Conservation (phyloP, 2,888 invertebrate genomes). For the Aquatica leii region DNA sequence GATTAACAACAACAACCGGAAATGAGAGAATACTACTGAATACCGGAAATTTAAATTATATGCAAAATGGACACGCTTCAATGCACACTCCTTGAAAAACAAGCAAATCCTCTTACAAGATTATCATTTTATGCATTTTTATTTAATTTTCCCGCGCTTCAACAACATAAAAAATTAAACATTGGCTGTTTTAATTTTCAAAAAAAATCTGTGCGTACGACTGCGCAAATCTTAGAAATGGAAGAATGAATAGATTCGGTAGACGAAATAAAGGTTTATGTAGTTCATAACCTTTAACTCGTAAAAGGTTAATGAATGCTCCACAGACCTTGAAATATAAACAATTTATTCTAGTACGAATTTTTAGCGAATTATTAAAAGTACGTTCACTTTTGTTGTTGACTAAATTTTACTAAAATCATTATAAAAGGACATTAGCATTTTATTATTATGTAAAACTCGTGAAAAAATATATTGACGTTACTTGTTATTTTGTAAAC, state of each 20-base stretch:
- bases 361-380: constrained; percentile 54
- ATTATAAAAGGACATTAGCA: neutral
- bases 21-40: constrained; percentile 18
- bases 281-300: constrained; percentile 51
- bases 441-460: neutral
- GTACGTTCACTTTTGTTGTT: constrained; percentile 51
- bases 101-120: constrained; percentile 7
- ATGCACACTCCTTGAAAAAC: constrained; percentile 14
- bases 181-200: too few relatives aligned
- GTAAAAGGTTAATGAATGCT: constrained; percentile 61
- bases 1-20: constrained; percentile 29
- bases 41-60: constrained; percentile 25
- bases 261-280: too few relatives aligned
- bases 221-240: too few relatives aligned
- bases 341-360: constrained; percentile 44
- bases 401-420: constrained; percentile 1
- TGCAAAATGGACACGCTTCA: constrained; percentile 18
- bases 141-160: constrained; percentile 9
- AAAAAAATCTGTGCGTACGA: too few relatives aligned
- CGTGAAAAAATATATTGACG: neutral
- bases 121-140: constrained; percentile 16
- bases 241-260: too few relatives aligned
- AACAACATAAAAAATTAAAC: too few relatives aligned
- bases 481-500: too few relatives aligned
- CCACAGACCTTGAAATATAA: constrained; percentile 56